phyloP scores from a whole-genome alignment of 2,797 vertebrate species.

The Gila robusta region DNA sequence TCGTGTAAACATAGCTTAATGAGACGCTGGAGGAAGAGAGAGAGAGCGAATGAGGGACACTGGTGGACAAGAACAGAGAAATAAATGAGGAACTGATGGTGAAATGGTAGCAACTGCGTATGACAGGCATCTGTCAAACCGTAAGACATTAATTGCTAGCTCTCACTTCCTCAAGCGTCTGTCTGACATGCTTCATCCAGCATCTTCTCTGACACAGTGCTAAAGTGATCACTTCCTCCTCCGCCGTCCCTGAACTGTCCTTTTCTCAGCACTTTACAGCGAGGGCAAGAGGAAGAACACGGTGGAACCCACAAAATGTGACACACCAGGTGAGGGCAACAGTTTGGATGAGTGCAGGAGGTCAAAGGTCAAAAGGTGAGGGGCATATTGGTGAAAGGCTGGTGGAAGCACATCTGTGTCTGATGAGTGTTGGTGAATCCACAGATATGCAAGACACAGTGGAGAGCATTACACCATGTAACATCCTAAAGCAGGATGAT shows the following conservation, averaged over 20 bases:
- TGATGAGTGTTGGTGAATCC: not conserved
- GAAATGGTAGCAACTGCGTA: not conserved
- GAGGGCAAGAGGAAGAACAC: not conserved
- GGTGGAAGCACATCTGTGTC: not conserved
- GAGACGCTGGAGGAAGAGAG: not conserved
- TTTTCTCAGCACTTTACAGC: not conserved
- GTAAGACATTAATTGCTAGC: conserved; percentile 22
- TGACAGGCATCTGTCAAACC: conserved; percentile 22
- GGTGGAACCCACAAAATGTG: not conserved
- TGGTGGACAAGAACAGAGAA: conserved; percentile 11
- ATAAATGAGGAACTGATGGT: not conserved
- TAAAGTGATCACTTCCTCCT: conserved; percentile 31
- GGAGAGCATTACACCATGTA: conserved; percentile 4
- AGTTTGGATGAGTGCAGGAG: not conserved
- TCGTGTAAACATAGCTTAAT: too few relatives aligned
- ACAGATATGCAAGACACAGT: not conserved
- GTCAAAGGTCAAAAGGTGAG: conserved; percentile 14
- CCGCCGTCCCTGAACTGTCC: not conserved
- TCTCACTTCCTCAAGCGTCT: conserved; percentile 29
- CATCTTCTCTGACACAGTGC: conserved; percentile 17
- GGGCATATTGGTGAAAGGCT: not conserved
- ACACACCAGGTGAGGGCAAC: not conserved
- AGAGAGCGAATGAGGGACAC: not conserved
- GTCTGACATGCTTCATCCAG: conserved; percentile 6
- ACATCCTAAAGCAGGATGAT: not conserved